Percentiles rank a stretch among this genome's conserved stretches.
Evolutionary conservation across 2,888 invertebrate species (phyloP).

Genomic region (Gastracanthus pulcherrimus): DNA sequence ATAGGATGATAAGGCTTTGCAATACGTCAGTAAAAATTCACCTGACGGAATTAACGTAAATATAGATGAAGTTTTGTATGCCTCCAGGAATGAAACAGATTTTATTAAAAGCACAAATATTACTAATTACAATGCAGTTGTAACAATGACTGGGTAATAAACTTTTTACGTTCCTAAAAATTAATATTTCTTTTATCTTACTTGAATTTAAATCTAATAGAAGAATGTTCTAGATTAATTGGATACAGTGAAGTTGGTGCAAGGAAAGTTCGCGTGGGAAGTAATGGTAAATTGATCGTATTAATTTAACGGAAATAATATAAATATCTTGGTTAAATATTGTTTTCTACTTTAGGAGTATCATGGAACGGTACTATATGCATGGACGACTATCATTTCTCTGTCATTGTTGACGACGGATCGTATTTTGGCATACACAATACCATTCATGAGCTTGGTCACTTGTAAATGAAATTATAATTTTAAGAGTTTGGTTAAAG

Average conservation of each 20-base stretch:
- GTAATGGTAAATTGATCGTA: constrained; percentile 23
- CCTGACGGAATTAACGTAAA: constrained; percentile 3
- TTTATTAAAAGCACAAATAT: constrained; percentile 11
- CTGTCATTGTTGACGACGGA: constrained; percentile 17
- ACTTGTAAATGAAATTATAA: constrained; percentile 1
- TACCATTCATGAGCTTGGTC: constrained; percentile 20
- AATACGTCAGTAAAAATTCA: constrained; percentile 24
- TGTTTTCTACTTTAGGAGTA: neutral
- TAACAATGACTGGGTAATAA: constrained; percentile 23
- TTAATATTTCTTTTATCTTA: neutral
- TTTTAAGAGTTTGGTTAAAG: neutral
- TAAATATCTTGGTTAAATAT: neutral
- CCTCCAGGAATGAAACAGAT: neutral
- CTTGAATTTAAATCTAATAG: neutral
- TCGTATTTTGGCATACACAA: constrained; percentile 5
- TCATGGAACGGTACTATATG: constrained; percentile 15
- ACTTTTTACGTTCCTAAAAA: neutral
- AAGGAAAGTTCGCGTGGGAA: neutral
- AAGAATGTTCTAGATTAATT: neutral
- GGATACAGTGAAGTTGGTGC: neutral
- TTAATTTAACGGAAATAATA: neutral
- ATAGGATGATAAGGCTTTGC: constrained; percentile 1
- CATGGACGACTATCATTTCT: neutral
- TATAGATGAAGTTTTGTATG: neutral
- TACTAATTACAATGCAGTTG: constrained; percentile 14